These are phyloP conservation scores for Sinonovacula constricta DNA, from an alignment of 1,140 invertebrate species.

Conservation along the genomic window DNA sequence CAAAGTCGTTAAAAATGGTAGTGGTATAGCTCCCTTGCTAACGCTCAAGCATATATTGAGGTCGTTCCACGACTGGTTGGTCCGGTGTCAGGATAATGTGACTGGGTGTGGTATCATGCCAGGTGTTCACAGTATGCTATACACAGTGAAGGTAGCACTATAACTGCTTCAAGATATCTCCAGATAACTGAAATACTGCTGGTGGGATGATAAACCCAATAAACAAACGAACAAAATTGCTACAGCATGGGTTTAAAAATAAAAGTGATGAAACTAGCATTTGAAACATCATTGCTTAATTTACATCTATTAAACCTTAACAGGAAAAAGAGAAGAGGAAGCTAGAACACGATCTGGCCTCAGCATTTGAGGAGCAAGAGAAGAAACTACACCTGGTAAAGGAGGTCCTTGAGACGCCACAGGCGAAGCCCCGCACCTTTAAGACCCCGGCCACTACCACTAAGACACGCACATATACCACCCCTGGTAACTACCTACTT, in stretches of 20 bases:
- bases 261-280: background rate
- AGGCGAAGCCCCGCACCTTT: constrained; percentile 34
- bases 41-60: too few species aligned
- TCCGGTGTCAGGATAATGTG: too few species aligned
- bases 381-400: constrained; percentile 71
- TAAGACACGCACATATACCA: constrained; percentile 72
- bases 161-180: too few species aligned
- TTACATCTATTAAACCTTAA: constrained; percentile 2
- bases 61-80: too few species aligned
- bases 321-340: constrained; percentile 71
- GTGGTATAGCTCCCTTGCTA: too few species aligned
- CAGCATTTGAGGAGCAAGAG: constrained; percentile 67
- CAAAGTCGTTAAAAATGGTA: too few species aligned
- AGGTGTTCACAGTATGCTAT: too few species aligned
- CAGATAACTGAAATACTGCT: too few species aligned
- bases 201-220: too few species aligned
- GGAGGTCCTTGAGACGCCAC: constrained; percentile 45
- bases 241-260: background rate
- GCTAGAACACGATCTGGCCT: constrained; percentile 65
- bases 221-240: too few species aligned
- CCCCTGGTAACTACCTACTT: constrained; percentile 51
- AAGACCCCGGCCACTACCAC: constrained; percentile 58
- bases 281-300: background rate
- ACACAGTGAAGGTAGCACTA: too few species aligned
- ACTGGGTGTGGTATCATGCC: too few species aligned